Conservation (phyloP, 1,140 invertebrate genomes). For the Bombus difficillimus region DNA sequence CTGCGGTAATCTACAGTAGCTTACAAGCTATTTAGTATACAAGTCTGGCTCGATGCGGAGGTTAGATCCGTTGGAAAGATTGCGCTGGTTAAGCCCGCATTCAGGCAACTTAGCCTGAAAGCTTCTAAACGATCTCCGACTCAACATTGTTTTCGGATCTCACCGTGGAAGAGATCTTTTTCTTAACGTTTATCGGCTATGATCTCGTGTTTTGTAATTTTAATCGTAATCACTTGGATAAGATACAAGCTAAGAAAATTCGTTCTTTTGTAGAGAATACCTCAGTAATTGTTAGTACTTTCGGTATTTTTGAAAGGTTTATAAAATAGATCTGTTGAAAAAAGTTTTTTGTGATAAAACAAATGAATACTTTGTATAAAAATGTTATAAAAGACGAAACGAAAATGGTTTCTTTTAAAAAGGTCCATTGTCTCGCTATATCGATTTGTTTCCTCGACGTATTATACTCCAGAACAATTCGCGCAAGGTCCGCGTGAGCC, state of each 20-base stretch:
- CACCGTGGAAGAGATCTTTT: background rate
- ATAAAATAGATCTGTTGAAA: background rate
- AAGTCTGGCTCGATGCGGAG: constrained; percentile 4
- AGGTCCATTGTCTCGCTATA: too few species aligned
- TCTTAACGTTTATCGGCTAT: background rate
- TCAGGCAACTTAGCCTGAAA: constrained; percentile 18
- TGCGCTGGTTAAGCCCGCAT: background rate
- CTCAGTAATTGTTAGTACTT: background rate
- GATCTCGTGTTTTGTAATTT: background rate
- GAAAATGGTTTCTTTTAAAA: too few species aligned
- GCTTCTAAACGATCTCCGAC: constrained; percentile 28
- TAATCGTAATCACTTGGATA: background rate
- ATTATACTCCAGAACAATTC: background rate
- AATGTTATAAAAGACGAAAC: too few species aligned
- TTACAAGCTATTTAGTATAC: constrained; percentile 30
- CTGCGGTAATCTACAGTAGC: constrained; percentile 14
- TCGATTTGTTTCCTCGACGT: background rate
- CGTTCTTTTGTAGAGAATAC: too few species aligned
- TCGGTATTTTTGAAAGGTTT: background rate
- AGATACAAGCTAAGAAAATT: background rate
- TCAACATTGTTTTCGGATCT: constrained; percentile 7
- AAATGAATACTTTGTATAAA: too few species aligned
- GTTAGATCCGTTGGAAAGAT: constrained; percentile 38
- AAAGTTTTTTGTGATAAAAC: background rate
- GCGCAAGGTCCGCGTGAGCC: background rate